These are phyloP conservation scores for Lucinisca nassula DNA, from an alignment of 2,888 invertebrate genomes.

Conservation along the genomic window DNA sequence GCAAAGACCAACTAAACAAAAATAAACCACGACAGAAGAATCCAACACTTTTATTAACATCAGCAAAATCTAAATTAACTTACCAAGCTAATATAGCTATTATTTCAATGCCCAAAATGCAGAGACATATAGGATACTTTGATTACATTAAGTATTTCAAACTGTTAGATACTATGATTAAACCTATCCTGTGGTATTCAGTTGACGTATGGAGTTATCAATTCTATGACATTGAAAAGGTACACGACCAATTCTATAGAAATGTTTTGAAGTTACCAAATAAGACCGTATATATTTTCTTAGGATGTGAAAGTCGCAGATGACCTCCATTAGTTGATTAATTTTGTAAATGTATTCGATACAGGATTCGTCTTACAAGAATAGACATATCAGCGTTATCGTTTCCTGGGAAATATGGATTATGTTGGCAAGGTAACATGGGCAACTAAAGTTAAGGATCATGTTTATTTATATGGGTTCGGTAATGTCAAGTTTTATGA, in stretches of 20 bases:
- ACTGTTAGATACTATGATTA: slow-evolving; percentile 4
- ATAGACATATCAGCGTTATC: slow-evolving; percentile 13
- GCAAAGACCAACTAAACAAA: too few species aligned
- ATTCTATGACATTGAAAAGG: background rate
- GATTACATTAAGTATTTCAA: background rate
- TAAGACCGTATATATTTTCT: background rate
- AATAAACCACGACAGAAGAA: too few species aligned
- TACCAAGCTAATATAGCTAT: background rate
- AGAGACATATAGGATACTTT: background rate
- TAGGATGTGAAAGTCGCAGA: slow-evolving; percentile 11
- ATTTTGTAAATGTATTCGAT: slow-evolving; percentile 5
- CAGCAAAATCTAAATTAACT: background rate
- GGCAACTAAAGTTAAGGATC: slow-evolving; percentile 16
- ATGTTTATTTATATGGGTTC: slow-evolving; percentile 21
- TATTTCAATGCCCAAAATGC: background rate
- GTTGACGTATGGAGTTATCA: slow-evolving; percentile 5
- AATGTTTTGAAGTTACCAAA: background rate
- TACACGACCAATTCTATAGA: background rate
- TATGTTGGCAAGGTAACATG: slow-evolving; percentile 16
- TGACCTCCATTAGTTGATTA: slow-evolving; percentile 12
- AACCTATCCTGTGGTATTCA: background rate
- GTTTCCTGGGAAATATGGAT: slow-evolving; percentile 1
- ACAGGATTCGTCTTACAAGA: slow-evolving; percentile 18
- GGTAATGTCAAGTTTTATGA: slow-evolving; percentile 28
- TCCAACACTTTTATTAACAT: background rate